These are phyloP conservation scores for Macropus fuliginosus DNA, from an alignment of 2,797 vertebrate species.

Conservation along the genomic window DNA sequence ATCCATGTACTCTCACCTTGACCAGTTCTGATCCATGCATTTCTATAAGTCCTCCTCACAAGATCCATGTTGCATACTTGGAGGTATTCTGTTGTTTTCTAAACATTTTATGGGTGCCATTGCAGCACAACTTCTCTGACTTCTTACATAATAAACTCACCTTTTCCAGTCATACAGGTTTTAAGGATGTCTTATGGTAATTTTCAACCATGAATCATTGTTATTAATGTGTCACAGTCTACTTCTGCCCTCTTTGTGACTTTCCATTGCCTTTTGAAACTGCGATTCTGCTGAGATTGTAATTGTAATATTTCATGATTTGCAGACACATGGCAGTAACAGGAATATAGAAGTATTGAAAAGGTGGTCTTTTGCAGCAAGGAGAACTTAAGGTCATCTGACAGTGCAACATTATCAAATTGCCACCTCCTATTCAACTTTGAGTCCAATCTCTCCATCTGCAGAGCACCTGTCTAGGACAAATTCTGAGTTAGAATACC, in stretches of 20 bases:
- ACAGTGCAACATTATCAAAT: neutral
- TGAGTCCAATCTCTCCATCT: neutral
- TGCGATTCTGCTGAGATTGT: neutral
- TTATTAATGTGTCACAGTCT: neutral
- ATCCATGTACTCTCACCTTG: too few relatives aligned
- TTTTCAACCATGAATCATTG: neutral
- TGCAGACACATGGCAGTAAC: neutral
- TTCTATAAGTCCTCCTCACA: neutral
- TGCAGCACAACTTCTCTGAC: neutral
- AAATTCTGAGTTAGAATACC: neutral
- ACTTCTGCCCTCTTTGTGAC: neutral
- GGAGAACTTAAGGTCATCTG: neutral
- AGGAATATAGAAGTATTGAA: neutral
- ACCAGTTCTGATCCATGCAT: too few relatives aligned
- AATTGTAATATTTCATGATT: neutral
- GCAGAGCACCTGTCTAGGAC: neutral
- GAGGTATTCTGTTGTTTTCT: neutral
- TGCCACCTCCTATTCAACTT: neutral
- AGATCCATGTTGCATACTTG: neutral
- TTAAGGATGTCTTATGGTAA: neutral
- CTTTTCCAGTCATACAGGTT: neutral
- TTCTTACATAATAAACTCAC: neutral
- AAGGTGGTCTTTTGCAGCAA: neutral
- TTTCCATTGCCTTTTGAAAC: neutral
- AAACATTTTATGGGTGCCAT: neutral